Base-by-base conservation (phyloP, 2,888 invertebrate genomes). In the Aleiodes leptofemur region DNA sequence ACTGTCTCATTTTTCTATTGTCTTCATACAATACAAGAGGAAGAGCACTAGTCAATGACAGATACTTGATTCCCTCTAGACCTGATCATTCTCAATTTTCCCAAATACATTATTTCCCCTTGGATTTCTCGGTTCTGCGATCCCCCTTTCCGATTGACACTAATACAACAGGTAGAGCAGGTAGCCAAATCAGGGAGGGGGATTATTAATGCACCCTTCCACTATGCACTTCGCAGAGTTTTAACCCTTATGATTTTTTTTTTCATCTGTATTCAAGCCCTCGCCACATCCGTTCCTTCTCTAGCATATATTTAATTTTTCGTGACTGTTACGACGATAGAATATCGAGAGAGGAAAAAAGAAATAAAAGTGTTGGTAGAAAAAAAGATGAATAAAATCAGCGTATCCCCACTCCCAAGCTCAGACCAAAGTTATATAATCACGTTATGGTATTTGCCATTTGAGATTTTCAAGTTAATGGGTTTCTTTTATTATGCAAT, bases 401-500 rank as follows among this genome's bases (percentile, higher is more conserved):
- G 53, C 53, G 31, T 61, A 77, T 74, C 69, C 56, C 16, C 55
- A 74, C 38, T 38, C 4, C 8, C 38, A 23, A 23, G 23, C 8
- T 1, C 3, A 68, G 69, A 38, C 48, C 64, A 53, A 38, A 72
- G 23, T 72, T 72, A 51, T 69, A 69, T 51, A 23, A 23, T 23
- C 53, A 14, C 48, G 57, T 11, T 57, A 56, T 69, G 57, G 16
- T 59, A 56, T 69, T 51, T 61, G 50, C 59, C 61, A 61, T 43
- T n/a, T 38, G 16, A 57, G 31, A 57, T 11, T n/a, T n/a, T 57
- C 81, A 82, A 84, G 83, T 85, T 85, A 84, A 86, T 84, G 84
- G 82, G 83, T 86, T 86, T 84, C 87, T 85, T 89, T 88, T 88
- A 88, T 89, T 86, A 86, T 87, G 85, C 85, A 85, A 84, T 85